Conservation (phyloP, 2,113 vertebrate species). For the Solea solea region DNA sequence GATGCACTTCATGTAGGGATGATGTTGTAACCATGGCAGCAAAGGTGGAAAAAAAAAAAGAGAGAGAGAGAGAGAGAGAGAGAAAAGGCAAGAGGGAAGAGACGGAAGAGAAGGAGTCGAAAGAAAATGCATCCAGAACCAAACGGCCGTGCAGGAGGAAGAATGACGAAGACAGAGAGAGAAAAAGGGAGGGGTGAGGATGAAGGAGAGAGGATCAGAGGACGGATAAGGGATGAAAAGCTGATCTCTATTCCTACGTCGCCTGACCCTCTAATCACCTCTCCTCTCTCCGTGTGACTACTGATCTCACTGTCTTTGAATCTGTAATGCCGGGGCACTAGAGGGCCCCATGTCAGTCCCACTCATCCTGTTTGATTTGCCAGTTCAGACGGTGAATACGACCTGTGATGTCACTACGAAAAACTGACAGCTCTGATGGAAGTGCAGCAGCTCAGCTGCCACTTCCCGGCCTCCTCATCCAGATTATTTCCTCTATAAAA, state of each 20-base stretch:
- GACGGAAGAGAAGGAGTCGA: slow-evolving; percentile 50
- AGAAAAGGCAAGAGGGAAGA: slow-evolving; percentile 43
- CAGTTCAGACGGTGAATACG: slow-evolving; percentile 44
- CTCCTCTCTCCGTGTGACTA: slow-evolving; percentile 56
- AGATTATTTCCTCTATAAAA: slow-evolving; percentile 53
- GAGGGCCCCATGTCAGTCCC: slow-evolving; percentile 49
- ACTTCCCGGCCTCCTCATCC: slow-evolving; percentile 37
- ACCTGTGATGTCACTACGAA: slow-evolving; percentile 53
- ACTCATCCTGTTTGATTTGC: slow-evolving; percentile 68
- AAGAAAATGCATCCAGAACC: slow-evolving; percentile 77
- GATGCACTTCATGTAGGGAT: slow-evolving; percentile 95
- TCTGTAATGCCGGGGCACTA: slow-evolving; percentile 47
- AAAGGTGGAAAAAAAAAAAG: slow-evolving; percentile 72
- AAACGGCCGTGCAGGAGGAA: slow-evolving; percentile 74
- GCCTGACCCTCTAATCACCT: slow-evolving; percentile 67
- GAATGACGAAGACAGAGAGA: slow-evolving; percentile 54
- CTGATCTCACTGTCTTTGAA: slow-evolving; percentile 58
- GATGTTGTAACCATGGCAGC: slow-evolving; percentile 81
- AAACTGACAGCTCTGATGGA: slow-evolving; percentile 53
- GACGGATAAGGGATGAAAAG: slow-evolving; percentile 56
- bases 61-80: slow-evolving; percentile 47
- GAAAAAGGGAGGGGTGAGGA: slow-evolving; percentile 43
- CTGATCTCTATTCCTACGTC: slow-evolving; percentile 49
- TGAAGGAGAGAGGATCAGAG: slow-evolving; percentile 49
- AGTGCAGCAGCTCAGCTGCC: slow-evolving; percentile 50